phyloP scores from a whole-genome alignment of 2,888 invertebrate genomes.

The Chymomyza procnemis region DNA sequence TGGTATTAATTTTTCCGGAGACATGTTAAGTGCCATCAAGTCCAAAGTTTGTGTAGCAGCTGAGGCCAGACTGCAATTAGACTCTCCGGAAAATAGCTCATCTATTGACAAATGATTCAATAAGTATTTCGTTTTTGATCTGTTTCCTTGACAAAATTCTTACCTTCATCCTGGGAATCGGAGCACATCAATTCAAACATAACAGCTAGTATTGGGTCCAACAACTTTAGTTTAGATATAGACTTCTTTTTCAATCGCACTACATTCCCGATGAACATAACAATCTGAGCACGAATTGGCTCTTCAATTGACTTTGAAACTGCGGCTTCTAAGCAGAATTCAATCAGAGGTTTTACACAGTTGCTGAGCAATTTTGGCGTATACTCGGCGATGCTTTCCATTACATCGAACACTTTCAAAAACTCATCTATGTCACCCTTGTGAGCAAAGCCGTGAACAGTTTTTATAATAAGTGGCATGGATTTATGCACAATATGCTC shows the following conservation, averaged over 20 bases:
- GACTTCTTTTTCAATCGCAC: slow-evolving; percentile 86
- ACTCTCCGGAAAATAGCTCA: slow-evolving; percentile 83
- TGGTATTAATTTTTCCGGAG: slow-evolving; percentile 87
- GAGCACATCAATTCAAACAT: slow-evolving; percentile 85
- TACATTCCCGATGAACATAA: slow-evolving; percentile 84
- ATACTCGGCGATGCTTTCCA: slow-evolving; percentile 77
- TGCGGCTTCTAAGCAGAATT: slow-evolving; percentile 84
- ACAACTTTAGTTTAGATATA: slow-evolving; percentile 84
- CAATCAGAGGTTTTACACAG: slow-evolving; percentile 82
- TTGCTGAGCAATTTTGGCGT: slow-evolving; percentile 78
- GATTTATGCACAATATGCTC: slow-evolving; percentile 81
- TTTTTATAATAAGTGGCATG: slow-evolving; percentile 83
- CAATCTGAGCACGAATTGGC: slow-evolving; percentile 83
- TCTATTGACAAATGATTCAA: slow-evolving; percentile 79
- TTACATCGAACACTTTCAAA: slow-evolving; percentile 74
- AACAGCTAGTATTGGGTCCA: slow-evolving; percentile 84
- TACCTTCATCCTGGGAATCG: slow-evolving; percentile 82
- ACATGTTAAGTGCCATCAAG: slow-evolving; percentile 85
- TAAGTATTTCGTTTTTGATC: neutral
- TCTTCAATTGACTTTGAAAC: slow-evolving; percentile 81
- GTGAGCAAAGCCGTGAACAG: slow-evolving; percentile 81
- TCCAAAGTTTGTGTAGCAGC: slow-evolving; percentile 87
- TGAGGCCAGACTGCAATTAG: slow-evolving; percentile 83
- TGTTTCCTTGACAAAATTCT: slow-evolving; percentile 50
- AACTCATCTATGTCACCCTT: slow-evolving; percentile 80